phyloP scores from a whole-genome alignment of 2,888 invertebrate genomes.

The Cordilura impudica region DNA sequence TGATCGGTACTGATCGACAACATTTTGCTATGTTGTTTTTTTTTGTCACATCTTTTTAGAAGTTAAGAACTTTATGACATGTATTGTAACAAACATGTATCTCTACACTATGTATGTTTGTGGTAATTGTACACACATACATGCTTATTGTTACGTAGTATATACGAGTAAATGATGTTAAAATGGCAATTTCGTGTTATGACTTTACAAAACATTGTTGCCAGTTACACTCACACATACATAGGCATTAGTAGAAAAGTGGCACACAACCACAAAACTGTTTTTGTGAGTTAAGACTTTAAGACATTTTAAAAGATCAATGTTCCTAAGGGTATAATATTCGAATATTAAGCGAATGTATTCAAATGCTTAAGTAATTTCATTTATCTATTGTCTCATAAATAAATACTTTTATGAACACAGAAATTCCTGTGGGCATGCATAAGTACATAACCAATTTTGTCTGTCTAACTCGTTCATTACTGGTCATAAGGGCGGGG shows the following conservation, averaged over 20 bases:
- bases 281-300: constrained; percentile 29
- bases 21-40: too few species aligned
- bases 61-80: constrained; percentile 55
- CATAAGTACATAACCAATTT: too few species aligned
- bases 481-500: too few species aligned
- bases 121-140: neutral
- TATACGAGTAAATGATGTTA: constrained; percentile 52
- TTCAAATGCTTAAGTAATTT: neutral
- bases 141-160: constrained; percentile 4
- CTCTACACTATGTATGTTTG: neutral
- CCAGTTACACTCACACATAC: constrained; percentile 1
- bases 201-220: constrained; percentile 57
- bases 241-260: neutral
- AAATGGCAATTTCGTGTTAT: constrained; percentile 61
- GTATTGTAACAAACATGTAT: neutral
- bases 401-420: too few species aligned
- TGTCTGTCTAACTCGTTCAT: too few species aligned
- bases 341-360: constrained; percentile 1
- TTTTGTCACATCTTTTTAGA: too few species aligned
- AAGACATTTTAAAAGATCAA: constrained; percentile 43
- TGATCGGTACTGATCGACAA: too few species aligned
- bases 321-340: constrained; percentile 15
- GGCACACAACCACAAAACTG: constrained; percentile 26
- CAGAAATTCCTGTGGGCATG: too few species aligned
- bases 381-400: too few species aligned